Conservation (phyloP, 2,888 invertebrate species). For the Lycaena phlaeas region DNA sequence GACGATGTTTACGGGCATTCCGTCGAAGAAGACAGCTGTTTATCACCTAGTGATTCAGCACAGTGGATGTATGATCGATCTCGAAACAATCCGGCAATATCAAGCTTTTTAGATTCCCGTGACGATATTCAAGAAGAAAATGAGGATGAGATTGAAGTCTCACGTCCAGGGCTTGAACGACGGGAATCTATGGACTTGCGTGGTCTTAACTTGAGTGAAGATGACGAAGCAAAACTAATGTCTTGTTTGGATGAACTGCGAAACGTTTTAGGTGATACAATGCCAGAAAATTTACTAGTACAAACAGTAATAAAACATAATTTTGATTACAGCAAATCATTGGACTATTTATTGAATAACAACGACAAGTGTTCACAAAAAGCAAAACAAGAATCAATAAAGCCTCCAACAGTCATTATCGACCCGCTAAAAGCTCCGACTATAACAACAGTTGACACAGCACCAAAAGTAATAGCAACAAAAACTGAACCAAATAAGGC, state of each 20-base stretch:
- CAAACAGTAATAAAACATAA: constrained; percentile 80
- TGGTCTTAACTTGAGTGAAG: constrained; percentile 70
- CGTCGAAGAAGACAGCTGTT: constrained; percentile 92
- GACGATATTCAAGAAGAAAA: constrained; percentile 81
- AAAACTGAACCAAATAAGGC: constrained; percentile 53
- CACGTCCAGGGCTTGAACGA: constrained; percentile 33
- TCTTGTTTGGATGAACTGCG: constrained; percentile 89
- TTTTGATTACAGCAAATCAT: constrained; percentile 80
- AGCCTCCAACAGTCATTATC: constrained; percentile 30
- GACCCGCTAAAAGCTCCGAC: constrained; percentile 40
- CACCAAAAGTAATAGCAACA: constrained; percentile 51
- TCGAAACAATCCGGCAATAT: constrained; percentile 80
- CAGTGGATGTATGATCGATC: constrained; percentile 91
- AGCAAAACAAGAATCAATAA: constrained; percentile 27
- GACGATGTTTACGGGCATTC: constrained; percentile 95
- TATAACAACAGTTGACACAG: constrained; percentile 30
- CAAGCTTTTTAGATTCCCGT: constrained; percentile 82
- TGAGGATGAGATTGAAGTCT: constrained; percentile 54
- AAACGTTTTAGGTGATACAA: constrained; percentile 83
- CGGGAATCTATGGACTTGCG: constrained; percentile 66
- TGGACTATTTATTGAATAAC: constrained; percentile 80
- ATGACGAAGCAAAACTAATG: constrained; percentile 81
- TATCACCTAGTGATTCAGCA: constrained; percentile 89
- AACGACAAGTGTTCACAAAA: constrained; percentile 32
- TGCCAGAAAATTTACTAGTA: constrained; percentile 81